Percentiles rank a stretch among this genome's conserved stretches.
Evolutionary conservation across 2,888 invertebrate genomes (phyloP).

Genomic region (Megamerina dolium): DNA sequence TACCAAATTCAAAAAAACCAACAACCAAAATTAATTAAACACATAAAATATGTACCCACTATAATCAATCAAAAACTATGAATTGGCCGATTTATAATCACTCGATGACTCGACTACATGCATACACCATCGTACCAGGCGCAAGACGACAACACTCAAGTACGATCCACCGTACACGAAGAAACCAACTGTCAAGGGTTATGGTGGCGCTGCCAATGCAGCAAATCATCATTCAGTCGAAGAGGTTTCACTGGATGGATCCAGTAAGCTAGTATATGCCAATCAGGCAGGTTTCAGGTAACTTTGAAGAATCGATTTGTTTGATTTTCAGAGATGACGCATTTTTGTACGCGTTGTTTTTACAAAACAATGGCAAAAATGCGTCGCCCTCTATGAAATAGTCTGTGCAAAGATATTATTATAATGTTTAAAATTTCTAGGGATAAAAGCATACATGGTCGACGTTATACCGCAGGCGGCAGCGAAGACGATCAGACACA

Average conservation of each 20-base stretch:
- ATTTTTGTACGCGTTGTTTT: too few species aligned
- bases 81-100: too few species aligned
- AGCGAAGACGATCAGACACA: slow-evolving; percentile 72
- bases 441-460: slow-evolving; percentile 77
- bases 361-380: too few species aligned
- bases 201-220: slow-evolving; percentile 56
- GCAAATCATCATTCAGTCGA: slow-evolving; percentile 72
- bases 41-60: too few species aligned
- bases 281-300: slow-evolving; percentile 65
- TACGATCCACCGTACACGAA: slow-evolving; percentile 83
- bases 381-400: neutral
- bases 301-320: slow-evolving; percentile 10
- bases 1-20: too few species aligned
- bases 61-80: too few species aligned
- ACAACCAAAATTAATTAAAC: too few species aligned
- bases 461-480: slow-evolving; percentile 64
- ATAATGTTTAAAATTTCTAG: too few species aligned
- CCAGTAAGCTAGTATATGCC: slow-evolving; percentile 78
- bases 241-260: slow-evolving; percentile 72
- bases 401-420: too few species aligned
- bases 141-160: slow-evolving; percentile 83
- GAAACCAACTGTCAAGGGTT: slow-evolving; percentile 71
- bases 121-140: too few species aligned
- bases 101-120: too few species aligned
- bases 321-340: neutral